Percentiles rank a stretch among this genome's conserved stretches.
These are phyloP conservation scores for Lepus timidus DNA, from an alignment of 2,113 vertebrate genomes.

Conservation along the genomic window DNA sequence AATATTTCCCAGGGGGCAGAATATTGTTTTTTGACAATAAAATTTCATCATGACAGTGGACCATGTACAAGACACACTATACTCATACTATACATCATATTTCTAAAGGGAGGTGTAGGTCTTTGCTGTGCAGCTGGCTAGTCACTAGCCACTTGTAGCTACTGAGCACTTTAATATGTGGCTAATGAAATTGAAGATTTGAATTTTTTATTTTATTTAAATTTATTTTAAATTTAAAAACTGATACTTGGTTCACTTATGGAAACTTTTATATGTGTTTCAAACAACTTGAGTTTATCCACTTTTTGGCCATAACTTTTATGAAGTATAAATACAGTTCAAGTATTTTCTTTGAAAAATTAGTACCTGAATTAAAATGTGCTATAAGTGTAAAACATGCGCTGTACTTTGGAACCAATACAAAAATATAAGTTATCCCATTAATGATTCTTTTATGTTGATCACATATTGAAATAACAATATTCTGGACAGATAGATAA, in stretches of 20 bases:
- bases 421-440: neutral
- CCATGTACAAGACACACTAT: neutral
- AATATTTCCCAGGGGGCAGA: neutral
- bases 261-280: conserved; percentile 10
- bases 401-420: conserved; percentile 6
- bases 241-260: neutral
- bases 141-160: neutral
- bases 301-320: neutral
- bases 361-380: conserved; percentile 10
- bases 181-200: neutral
- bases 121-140: neutral
- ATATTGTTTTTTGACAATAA: conserved; percentile 12
- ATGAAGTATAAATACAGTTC: neutral
- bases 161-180: neutral
- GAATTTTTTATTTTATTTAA: conserved; percentile 32
- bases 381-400: neutral
- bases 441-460: neutral
- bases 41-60: neutral
- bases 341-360: conserved; percentile 44
- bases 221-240: conserved; percentile 56
- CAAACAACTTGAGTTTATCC: neutral
- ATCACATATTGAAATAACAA: neutral
- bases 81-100: neutral
- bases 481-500: neutral
- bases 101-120: neutral